phyloP scores from a whole-genome alignment of 2,888 invertebrate genomes.

The Erebia ligea region DNA sequence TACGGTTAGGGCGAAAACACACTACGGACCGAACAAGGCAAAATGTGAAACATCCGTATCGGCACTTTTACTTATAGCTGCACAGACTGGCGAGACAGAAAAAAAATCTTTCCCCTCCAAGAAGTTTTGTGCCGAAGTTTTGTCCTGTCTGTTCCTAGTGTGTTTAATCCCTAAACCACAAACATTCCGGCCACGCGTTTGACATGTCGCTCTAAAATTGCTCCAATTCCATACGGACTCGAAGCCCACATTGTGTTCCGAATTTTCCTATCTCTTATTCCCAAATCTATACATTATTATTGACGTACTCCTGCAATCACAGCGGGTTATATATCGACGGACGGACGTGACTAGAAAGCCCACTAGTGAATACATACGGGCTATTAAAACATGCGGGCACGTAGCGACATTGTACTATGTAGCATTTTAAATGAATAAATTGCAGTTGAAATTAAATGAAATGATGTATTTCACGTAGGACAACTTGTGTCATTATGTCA shows the following conservation, averaged over 20 bases:
- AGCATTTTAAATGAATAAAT: no score
- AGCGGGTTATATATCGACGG: conserved; percentile 42
- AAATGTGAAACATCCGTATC: no score
- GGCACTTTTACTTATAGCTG: no score
- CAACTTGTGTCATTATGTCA: no score
- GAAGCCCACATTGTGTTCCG: conserved; percentile 32
- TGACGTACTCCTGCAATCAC: conserved; percentile 62
- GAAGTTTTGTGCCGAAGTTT: no score
- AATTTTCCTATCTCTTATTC: conserved; percentile 47
- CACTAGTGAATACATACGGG: conserved; percentile 39
- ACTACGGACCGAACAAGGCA: no score
- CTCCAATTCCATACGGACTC: conserved; percentile 1
- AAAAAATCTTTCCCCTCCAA: no score
- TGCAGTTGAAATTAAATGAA: no score
- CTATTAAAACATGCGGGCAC: conserved; percentile 28
- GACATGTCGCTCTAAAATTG: conserved; percentile 13
- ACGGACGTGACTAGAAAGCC: conserved; percentile 43
- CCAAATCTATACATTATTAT: conserved; percentile 61
- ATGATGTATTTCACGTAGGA: no score
- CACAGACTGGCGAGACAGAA: no score
- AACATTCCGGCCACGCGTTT: conserved; percentile 9
- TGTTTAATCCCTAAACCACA: neutral
- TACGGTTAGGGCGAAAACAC: no score
- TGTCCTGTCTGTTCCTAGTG: no score
- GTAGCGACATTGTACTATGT: neutral